Base-by-base conservation (phyloP, 1,140 invertebrate species). In the Drosophila kepulauana region DNA sequence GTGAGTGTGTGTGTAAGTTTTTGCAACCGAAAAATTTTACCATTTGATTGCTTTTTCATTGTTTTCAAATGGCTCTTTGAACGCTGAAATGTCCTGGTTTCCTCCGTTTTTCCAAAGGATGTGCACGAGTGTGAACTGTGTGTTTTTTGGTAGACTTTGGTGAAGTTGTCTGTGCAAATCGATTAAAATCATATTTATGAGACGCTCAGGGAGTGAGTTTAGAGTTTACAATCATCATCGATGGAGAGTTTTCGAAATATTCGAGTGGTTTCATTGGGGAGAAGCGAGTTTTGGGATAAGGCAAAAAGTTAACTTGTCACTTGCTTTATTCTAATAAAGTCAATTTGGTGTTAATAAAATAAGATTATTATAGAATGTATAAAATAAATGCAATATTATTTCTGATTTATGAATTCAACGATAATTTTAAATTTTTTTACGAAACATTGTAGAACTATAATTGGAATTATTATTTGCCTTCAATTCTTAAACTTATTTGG, bases 41-140 rank as follows among this genome's bases (percentile, higher is more conserved):
- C 69, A 84, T 81, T 75, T 84, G 84, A 88, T 88, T 88, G 84
- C 84, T 89, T 88, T 89, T 88, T 89, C 84, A 89, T 88, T 88
- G 85, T 88, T 89, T 87, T 89, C 78, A 73, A 88, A 89, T 89
- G 78, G 77, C 54, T 80, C 68, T 75, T 81, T 77, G 72, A 67
- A 75, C 49, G 61, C 58, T 48, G 45, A 38, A 56, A 73, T 25
- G 16, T 25, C 41, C 41, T 13, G 41, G 11, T 6, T 13, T n/a
- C 41, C n/a, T 43, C 5, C 4, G n/a, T 25, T 25, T 25, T 0
- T 25, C 20, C 7, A 7, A 38, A 38, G 35, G 35, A 38, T 38
- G 28, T 25, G 20, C 20, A 25, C 1, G 28, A 15, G 28, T 15
- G 28, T 11, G 20, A 51, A 51, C 7, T 11, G 16, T 25, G 20